phyloP scores from a whole-genome alignment of 2,797 vertebrate genomes.

The Ceryle rudis region DNA sequence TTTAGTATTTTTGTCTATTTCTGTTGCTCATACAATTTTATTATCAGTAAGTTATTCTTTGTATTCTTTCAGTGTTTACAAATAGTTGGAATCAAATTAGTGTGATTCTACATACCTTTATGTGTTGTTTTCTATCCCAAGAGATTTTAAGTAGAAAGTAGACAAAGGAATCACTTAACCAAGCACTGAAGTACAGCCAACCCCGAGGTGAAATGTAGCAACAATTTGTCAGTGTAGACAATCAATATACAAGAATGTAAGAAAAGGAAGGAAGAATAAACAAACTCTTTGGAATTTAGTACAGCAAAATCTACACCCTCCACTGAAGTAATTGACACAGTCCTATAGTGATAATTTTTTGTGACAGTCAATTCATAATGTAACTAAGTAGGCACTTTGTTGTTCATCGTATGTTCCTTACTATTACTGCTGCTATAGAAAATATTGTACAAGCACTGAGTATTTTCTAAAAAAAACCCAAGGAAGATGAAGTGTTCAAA shows the following conservation, averaged over 20 bases:
- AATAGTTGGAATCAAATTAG: neutral
- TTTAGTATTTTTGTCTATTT: neutral
- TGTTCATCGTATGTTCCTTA: neutral
- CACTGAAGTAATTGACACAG: neutral
- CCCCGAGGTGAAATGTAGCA: constrained; percentile 8
- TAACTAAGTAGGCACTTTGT: neutral
- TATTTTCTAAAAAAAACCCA: neutral
- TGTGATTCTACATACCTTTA: neutral
- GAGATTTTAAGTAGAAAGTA: neutral
- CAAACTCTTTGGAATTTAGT: neutral
- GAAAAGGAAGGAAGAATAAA: neutral
- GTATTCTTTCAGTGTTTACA: neutral
- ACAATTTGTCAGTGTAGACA: neutral
- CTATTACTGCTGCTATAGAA: neutral
- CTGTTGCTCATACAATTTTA: neutral
- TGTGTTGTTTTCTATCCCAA: neutral
- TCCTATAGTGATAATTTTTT: neutral
- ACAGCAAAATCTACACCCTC: neutral
- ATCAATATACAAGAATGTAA: neutral
- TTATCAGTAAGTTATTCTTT: neutral
- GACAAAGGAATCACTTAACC: constrained; percentile 14
- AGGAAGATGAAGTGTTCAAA: neutral
- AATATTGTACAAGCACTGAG: neutral
- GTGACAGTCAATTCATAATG: neutral
- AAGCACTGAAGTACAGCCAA: neutral